phyloP scores from a whole-genome alignment of 1,140 invertebrate species.

The Metaphire vulgaris region DNA sequence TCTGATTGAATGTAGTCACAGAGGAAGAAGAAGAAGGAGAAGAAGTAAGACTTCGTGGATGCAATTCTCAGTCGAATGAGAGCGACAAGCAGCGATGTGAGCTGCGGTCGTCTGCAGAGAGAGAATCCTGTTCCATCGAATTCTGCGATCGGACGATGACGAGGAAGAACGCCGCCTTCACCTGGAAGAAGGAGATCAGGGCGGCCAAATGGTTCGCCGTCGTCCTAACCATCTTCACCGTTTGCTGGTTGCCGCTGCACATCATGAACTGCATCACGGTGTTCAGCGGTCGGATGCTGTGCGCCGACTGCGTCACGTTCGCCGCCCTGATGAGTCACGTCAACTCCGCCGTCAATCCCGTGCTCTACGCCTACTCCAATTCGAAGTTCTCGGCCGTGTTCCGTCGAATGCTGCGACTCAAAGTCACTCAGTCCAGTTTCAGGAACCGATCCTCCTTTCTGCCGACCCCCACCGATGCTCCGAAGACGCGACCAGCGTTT shows the following conservation, averaged over 20 bases:
- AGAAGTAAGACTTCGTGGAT: too few relatives aligned
- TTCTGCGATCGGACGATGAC: too few relatives aligned
- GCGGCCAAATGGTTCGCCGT: conserved; percentile 45
- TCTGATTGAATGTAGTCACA: too few relatives aligned
- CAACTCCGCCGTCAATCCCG: conserved; percentile 51
- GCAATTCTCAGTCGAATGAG: too few relatives aligned
- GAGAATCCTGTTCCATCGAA: too few relatives aligned
- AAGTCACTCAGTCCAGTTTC: too few relatives aligned
- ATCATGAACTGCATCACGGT: conserved; percentile 40
- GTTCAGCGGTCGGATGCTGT: conserved; percentile 31
- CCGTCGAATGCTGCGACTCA: conserved; percentile 34
- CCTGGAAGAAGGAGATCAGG: conserved; percentile 38
- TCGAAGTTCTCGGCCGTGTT: conserved; percentile 76
- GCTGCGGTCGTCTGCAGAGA: too few relatives aligned
- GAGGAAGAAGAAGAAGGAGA: too few relatives aligned
- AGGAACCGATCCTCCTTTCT: too few relatives aligned
- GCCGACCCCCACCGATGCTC: too few relatives aligned
- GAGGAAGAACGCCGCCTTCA: conserved; percentile 19
- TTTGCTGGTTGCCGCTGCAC: conserved; percentile 48
- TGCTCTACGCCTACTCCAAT: conserved; percentile 68
- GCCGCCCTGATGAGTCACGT: conserved; percentile 62
- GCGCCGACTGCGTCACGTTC: conserved; percentile 43
- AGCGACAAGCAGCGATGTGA: too few relatives aligned
- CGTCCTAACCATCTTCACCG: conserved; percentile 41
- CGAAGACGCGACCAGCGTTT: too few relatives aligned